A percentile compares a stretch with the other conserved stretches of the same genome.
Conservation (phyloP, 2,113 vertebrate genomes). For the Ptychochromis oligacanthus region DNA sequence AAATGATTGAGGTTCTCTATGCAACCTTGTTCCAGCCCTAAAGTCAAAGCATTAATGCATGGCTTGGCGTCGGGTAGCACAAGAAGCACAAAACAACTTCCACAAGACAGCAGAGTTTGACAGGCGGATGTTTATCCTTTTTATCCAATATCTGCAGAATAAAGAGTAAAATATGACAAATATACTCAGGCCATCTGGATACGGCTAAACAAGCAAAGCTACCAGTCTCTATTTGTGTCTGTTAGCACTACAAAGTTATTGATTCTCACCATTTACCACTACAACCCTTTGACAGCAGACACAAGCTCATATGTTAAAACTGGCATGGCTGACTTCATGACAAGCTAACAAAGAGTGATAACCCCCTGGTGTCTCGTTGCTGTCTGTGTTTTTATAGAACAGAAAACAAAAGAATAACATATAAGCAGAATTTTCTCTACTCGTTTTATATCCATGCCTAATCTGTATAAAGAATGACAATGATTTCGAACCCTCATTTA, state of each 20-base stretch:
- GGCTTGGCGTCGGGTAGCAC: slow-evolving; percentile 12
- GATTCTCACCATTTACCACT: slow-evolving; percentile 54
- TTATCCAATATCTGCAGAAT: slow-evolving; percentile 36
- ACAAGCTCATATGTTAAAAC: slow-evolving; percentile 52
- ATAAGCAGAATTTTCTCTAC: neutral
- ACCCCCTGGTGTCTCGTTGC: slow-evolving; percentile 21
- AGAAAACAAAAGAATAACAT: slow-evolving; percentile 11
- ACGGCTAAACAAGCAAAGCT: slow-evolving; percentile 23
- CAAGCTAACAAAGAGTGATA: slow-evolving; percentile 56
- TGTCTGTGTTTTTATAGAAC: slow-evolving; percentile 24
- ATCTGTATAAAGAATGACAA: slow-evolving; percentile 38
- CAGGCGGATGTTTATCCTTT: slow-evolving; percentile 45
- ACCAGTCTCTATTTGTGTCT: slow-evolving; percentile 43
- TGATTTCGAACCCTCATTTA: slow-evolving; percentile 45
- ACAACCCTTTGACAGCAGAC: slow-evolving; percentile 54
- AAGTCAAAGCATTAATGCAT: slow-evolving; percentile 41
- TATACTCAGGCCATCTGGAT: slow-evolving; percentile 32
- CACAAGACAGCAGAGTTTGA: slow-evolving; percentile 41
- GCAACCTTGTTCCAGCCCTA: slow-evolving; percentile 42
- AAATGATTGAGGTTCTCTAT: slow-evolving; percentile 19
- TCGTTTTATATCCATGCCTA: slow-evolving; percentile 3
- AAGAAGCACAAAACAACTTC: slow-evolving; percentile 39
- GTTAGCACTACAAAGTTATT: slow-evolving; percentile 56
- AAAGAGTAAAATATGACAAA: slow-evolving; percentile 49
- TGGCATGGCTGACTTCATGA: slow-evolving; percentile 50